Percentiles rank a stretch among this genome's conserved stretches.
Evolutionary conservation across 2,113 vertebrate species (phyloP).

Genomic region (Clupea harengus): DNA sequence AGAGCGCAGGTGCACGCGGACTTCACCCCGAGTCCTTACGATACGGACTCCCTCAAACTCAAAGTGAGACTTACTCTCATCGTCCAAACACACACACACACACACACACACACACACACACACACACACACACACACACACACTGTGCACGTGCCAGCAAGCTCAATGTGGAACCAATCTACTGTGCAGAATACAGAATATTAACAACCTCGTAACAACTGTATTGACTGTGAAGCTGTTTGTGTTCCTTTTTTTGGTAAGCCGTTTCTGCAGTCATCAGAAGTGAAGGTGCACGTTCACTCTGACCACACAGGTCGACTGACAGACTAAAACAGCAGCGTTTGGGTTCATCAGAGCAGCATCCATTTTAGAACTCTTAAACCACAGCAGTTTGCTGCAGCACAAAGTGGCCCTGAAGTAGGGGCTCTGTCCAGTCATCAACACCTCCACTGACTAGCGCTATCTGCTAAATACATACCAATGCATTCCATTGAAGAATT

Average conservation of each 20-base stretch:
- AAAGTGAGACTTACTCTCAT: constrained; percentile 74
- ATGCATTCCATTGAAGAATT: neutral
- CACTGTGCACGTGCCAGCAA: neutral
- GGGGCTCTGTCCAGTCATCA: neutral
- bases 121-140: neutral
- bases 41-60: constrained; percentile 94
- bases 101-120: neutral
- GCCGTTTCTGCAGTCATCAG: neutral
- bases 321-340: neutral
- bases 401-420: neutral
- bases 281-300: neutral
- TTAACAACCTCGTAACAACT: neutral
- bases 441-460: neutral
- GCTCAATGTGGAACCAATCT: neutral
- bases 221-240: neutral
- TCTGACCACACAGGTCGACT: neutral
- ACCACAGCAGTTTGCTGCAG: neutral
- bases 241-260: neutral
- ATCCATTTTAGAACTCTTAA: neutral
- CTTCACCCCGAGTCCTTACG: constrained; percentile 94
- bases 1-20: constrained; percentile 91
- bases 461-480: neutral
- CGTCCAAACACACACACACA: neutral
- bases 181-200: too few species aligned
- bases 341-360: neutral